phyloP scores from a whole-genome alignment of 1,140 invertebrate species.

The Eriosoma lanigerum region DNA sequence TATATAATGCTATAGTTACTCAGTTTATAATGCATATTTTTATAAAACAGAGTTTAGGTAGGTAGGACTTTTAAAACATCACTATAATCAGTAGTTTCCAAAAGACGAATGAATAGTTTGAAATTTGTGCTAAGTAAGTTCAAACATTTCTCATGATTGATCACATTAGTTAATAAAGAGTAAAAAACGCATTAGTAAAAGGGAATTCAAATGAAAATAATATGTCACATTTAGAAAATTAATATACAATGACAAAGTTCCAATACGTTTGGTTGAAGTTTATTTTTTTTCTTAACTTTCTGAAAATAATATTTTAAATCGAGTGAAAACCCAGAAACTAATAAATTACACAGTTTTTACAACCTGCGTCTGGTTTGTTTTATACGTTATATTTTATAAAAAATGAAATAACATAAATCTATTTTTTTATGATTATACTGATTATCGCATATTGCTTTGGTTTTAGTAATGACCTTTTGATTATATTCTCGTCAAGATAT shows the following conservation, averaged over 20 bases:
- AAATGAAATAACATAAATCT: background rate
- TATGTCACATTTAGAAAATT: background rate
- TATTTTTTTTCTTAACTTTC: too few species aligned
- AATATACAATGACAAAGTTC: background rate
- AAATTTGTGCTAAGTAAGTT: background rate
- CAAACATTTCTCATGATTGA: background rate
- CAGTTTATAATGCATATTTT: background rate
- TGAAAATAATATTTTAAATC: background rate
- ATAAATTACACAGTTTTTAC: too few species aligned
- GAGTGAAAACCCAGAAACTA: background rate
- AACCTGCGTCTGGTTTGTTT: background rate
- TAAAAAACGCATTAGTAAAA: background rate
- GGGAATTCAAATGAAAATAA: background rate
- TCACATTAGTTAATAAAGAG: background rate
- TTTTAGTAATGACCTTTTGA: constrained; percentile 26
- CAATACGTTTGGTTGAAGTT: too few species aligned
- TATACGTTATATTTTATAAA: too few species aligned
- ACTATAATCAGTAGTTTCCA: background rate
- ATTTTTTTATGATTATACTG: background rate
- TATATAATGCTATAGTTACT: too few species aligned
- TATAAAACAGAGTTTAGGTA: constrained; percentile 10
- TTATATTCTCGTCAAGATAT: background rate
- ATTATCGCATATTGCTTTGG: background rate
- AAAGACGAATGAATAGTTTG: background rate
- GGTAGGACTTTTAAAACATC: background rate